Base-by-base conservation (phyloP, 2,888 invertebrate species). In the Drosophila barbarae region DNA sequence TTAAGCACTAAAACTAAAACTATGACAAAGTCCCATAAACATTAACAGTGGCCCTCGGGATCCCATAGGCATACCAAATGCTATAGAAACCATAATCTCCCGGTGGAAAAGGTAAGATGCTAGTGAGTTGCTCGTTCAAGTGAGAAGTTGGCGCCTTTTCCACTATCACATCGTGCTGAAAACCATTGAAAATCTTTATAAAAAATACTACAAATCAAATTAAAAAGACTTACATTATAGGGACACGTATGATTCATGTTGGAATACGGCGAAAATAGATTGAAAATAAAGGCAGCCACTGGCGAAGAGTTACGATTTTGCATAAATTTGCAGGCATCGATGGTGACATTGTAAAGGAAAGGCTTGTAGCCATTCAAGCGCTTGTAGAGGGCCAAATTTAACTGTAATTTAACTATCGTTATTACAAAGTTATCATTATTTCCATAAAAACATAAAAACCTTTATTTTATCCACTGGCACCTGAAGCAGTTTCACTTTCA, bases 61-160 rank as follows among this genome's bases (percentile, higher is more conserved):
- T 35, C 2, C 28, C 32, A 28, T 28, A 10, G 28, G 13, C 15
- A 5, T n/a, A 34, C 39, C 50, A 57, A 34, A n/a, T 34, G 15
- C 30, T 50, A 10, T 32, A 57, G 26, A 49, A 38, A 2, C 49
- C 49, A 13, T 51, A 51, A 15, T 57, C 51, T 3, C 57, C 42
- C 1, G n/a, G 26, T 3, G 58, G 52, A 36, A 52, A 58, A 0
- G 50, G 51, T 13, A 57, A 10, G 5, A 41, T 15, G 8, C 34
- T 12, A 1, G 60, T 67, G 4, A 60, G 13, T 21, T 60, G 36
- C 2, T 52, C 23, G 18, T 67, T 49, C 8, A 69, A 5, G 35
- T 35, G 51, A 5, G 28, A 35, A 1, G 41, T 44, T 5, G 67
- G 67, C 3, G 34, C 3, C 41, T 69, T 69, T 4, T 69, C 67